Evolutionary conservation across 2,113 vertebrate genomes (phyloP), one percentile per base, ranked within the genome.

Genomic region (Ceratotherium simum): DNA sequence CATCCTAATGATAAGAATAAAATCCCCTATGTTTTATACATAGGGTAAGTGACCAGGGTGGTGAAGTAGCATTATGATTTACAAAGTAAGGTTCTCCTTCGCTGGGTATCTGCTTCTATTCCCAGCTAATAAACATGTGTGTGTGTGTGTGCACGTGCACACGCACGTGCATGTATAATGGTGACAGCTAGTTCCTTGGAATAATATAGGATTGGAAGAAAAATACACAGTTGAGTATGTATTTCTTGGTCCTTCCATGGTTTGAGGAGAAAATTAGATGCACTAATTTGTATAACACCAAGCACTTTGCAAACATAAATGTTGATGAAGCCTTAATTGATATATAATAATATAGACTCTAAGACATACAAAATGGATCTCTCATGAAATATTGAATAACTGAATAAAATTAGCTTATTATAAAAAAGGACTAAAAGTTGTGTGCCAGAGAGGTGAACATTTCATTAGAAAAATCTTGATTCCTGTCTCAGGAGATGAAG

Each of bases 281-380:
- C 51, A 84, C 33, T 95, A 67, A 84, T 79, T 73, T 56, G 6
- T 58, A 48, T 16, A 76, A 64, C 3, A 80, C 14, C 88, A 78
- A 97, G 18, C 21, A 85, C 92, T 96, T 85, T 96, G 36, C 16
- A 93, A 60, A 82, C 29, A 60, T 82, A 96, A 95, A 82, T 92
- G 6, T 56, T 84, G 27, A 88, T 54, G 36, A 92, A 91, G 2
- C 20, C 18, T 39, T 90, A 97, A 96, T 16, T 88, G 10, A 75
- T 93, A 84, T 39, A 54, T 70, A 91, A 73, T 60, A 70, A 78
- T 65, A 79, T 6, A 21, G 2, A 5, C 14, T n/a, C 62, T 85
- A 69, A 89, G 39, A 70, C 36, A 75, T 60, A 81, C n/a, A 39
- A 91, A 78, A 56, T 83, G 16, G n/a, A 60, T 82, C 1, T 62